phyloP scores from a whole-genome alignment of 2,113 vertebrate genomes.

The Cettia cetti region DNA sequence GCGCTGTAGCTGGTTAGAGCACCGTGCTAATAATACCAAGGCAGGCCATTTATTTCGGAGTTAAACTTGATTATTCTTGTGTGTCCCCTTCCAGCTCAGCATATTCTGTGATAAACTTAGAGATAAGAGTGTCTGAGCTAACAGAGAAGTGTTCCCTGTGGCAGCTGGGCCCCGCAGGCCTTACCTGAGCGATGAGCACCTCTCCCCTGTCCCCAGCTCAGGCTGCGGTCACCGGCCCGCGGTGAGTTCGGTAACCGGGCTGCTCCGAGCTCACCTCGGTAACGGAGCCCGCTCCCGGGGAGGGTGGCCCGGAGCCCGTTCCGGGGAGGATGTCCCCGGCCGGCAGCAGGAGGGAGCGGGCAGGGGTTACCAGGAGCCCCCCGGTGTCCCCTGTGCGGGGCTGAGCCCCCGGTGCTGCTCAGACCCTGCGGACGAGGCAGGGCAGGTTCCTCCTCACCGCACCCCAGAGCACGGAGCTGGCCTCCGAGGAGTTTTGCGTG shows the following conservation, averaged over 20 bases:
- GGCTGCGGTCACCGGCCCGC: not conserved
- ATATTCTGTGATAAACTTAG: not conserved
- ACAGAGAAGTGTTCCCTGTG: not conserved
- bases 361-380: not conserved
- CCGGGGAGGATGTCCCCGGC: not conserved
- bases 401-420: not conserved
- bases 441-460: not conserved
- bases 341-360: not conserved
- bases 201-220: not conserved
- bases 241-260: not conserved
- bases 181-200: not conserved
- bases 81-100: not conserved
- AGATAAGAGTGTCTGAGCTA: not conserved
- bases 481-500: not conserved
- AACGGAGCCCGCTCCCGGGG: not conserved
- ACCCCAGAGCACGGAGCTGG: accelerated
- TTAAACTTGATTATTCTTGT: not conserved
- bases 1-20: not conserved
- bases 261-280: not conserved
- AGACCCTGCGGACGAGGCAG: not conserved
- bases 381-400: not conserved
- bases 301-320: not conserved
- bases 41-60: not conserved
- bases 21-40: not conserved
- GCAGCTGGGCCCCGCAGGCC: not conserved